phyloP scores from a whole-genome alignment of 2,113 vertebrate species.

The Lipotes vexillifer region DNA sequence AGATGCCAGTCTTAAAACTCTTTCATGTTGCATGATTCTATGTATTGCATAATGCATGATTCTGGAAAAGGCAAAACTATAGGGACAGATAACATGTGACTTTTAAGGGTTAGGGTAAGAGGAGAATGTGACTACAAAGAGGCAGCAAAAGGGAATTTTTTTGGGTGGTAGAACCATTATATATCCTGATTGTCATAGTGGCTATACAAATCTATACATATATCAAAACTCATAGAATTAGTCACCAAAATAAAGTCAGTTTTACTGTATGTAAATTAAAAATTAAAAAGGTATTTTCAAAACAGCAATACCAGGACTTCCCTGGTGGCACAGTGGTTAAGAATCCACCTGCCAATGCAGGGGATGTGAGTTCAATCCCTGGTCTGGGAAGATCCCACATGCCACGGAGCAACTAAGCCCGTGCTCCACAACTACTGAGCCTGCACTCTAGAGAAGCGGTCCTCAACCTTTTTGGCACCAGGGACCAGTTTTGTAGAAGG shows the following conservation, averaged over 20 bases:
- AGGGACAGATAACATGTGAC: not conserved
- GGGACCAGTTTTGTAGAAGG: too few species aligned
- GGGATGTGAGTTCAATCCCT: too few species aligned
- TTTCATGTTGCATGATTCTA: not conserved
- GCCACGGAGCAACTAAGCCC: too few species aligned
- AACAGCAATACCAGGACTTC: not conserved
- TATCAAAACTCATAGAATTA: not conserved
- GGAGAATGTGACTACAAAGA: not conserved
- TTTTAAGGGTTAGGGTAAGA: too few species aligned
- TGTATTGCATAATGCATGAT: not conserved
- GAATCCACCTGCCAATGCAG: too few species aligned
- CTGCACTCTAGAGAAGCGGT: too few species aligned
- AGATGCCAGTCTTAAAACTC: not conserved
- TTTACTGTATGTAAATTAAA: not conserved
- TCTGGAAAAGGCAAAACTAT: not conserved
- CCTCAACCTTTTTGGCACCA: too few species aligned
- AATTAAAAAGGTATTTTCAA: not conserved
- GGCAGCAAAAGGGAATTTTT: not conserved
- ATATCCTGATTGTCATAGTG: not conserved
- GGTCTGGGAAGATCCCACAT: too few species aligned
- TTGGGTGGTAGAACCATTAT: not conserved
- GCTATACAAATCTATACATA: not conserved
- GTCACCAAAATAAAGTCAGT: not conserved
- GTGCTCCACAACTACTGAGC: too few species aligned
- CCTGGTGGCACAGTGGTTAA: too few species aligned